Percentiles rank a stretch among this genome's conserved stretches.
These are phyloP conservation scores for Tortricodes alternella DNA, from an alignment of 2,888 invertebrate genomes.

Conservation along the genomic window DNA sequence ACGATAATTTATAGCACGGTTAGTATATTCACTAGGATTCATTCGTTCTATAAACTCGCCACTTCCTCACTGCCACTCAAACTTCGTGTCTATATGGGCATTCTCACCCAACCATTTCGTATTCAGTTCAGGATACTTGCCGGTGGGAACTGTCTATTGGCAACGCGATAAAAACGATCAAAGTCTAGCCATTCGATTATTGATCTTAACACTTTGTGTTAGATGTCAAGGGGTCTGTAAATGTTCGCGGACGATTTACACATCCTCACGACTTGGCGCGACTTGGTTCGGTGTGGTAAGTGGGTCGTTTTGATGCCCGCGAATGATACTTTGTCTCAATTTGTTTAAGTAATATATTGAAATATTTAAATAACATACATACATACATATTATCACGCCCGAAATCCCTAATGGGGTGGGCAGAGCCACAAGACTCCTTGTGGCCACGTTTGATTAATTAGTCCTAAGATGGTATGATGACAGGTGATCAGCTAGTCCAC, in stretches of 20 bases:
- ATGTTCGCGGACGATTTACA: too few species aligned
- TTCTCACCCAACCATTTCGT: constrained; percentile 24
- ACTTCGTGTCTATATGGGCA: constrained; percentile 1
- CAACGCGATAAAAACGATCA: neutral
- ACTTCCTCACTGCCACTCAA: constrained; percentile 5
- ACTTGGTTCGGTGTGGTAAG: constrained; percentile 10
- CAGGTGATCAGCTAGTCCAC: too few species aligned
- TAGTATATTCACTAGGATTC: too few species aligned
- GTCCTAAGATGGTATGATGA: too few species aligned
- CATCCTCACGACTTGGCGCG: constrained; percentile 33
- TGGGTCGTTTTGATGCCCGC: neutral
- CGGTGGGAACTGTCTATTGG: constrained; percentile 34
- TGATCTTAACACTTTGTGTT: neutral
- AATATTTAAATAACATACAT: too few species aligned
- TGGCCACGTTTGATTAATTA: too few species aligned
- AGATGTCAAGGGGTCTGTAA: too few species aligned
- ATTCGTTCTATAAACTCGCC: too few species aligned
- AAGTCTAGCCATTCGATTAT: neutral
- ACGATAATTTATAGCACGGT: too few species aligned
- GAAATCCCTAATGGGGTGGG: too few species aligned
- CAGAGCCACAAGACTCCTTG: too few species aligned
- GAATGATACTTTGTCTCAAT: neutral
- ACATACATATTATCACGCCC: too few species aligned
- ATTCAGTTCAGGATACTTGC: constrained; percentile 32
- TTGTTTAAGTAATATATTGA: neutral